Evolutionary conservation across 2,888 invertebrate genomes (phyloP), one percentile per base, ranked within the genome.

Genomic region (Dicycla oo): DNA sequence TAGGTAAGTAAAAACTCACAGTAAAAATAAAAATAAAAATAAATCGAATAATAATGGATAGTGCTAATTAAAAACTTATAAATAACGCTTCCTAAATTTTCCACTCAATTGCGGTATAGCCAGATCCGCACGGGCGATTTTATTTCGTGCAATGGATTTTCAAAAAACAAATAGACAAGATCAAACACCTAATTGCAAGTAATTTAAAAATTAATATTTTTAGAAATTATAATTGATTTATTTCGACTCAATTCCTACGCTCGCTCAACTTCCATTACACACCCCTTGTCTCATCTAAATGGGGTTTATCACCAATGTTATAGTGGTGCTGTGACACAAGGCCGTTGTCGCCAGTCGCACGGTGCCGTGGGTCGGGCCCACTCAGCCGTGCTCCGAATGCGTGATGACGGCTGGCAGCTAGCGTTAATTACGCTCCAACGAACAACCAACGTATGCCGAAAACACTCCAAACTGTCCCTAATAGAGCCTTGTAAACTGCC

Each of bases 401-500:
- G 91, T 90, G 88, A 85, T 92, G 95, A 95, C 94, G 89, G 90
- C 91, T 93, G 94, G 90, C 93, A 87, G 78, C 88, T 75, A 83
- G 79, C 87, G 89, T 94, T 95, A 94, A 92, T 94, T 91, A 93
- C 94, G 91, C 91, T 85, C 85, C 88, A 90, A 82, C 87, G 91
- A 84, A 78, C 84, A 79, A 71, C 80, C 73, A 84, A 73, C 81
- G 73, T 78, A 83, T 84, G 80, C 78, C 84, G 81, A 78, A 82
- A 86, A 86, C 78, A 83, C 84, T 82, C 77, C 75, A 66, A 66
- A 80, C 71, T 70, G 69, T 67, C 73, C 49, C 67, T 74, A 72
- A 76, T 73, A 78, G 74, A 61, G 75, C 69, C 76, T 73, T 79
- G 61, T 64, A 61, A 69, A 81, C 69, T 53, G 62, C 40, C 54